phyloP scores from a whole-genome alignment of 1,140 invertebrate species.

The Saccostrea cuccullata region DNA sequence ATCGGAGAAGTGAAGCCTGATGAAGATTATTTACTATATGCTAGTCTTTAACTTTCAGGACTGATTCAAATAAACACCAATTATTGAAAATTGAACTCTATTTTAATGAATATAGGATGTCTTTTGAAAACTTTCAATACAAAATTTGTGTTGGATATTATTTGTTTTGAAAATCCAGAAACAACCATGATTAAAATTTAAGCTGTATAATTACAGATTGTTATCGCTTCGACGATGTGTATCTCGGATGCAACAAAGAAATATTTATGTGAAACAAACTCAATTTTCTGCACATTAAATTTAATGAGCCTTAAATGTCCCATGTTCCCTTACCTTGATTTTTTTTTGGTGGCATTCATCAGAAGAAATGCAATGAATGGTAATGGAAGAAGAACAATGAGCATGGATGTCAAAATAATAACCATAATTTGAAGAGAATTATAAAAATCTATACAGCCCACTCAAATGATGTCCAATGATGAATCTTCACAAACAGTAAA shows the following conservation, averaged over 20 bases:
- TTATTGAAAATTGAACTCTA: too few species aligned
- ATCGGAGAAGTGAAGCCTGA: too few species aligned
- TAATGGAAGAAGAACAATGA: neutral
- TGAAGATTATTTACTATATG: too few species aligned
- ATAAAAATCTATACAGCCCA: constrained; percentile 11
- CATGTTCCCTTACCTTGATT: neutral
- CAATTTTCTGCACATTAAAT: neutral
- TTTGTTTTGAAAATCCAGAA: too few species aligned
- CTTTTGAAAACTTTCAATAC: too few species aligned
- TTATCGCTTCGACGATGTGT: too few species aligned
- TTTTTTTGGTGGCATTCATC: neutral
- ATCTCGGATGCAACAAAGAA: neutral
- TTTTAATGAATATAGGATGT: too few species aligned
- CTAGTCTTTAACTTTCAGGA: too few species aligned
- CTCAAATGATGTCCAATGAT: neutral
- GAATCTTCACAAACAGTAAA: neutral
- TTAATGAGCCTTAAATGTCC: neutral
- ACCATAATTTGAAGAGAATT: constrained; percentile 23
- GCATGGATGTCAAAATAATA: neutral
- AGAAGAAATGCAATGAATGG: neutral
- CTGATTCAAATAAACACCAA: too few species aligned
- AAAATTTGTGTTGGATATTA: too few species aligned
- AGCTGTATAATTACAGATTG: too few species aligned
- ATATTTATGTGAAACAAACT: neutral
- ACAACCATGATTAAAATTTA: too few species aligned